Conservation (phyloP, 2,797 vertebrate genomes). For the Dryobates pubescens region DNA sequence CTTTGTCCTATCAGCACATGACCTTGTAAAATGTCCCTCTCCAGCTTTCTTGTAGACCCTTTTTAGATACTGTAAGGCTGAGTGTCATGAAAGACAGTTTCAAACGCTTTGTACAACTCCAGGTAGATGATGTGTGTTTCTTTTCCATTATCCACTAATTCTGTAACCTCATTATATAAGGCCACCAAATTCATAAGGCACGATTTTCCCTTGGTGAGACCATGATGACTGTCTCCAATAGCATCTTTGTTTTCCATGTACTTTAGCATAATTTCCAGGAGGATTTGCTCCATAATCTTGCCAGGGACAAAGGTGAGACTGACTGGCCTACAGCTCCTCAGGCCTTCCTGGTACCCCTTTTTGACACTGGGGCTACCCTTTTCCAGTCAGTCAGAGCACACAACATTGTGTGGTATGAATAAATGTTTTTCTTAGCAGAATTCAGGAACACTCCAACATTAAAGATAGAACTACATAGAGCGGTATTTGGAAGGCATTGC, state of each 20-base stretch:
- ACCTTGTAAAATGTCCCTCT: too few species aligned
- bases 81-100: too few species aligned
- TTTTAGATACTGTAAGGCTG: too few species aligned
- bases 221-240: not conserved
- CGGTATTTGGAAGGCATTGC: constrained; percentile 23
- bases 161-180: not conserved
- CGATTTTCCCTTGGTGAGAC: not conserved
- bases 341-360: too few species aligned
- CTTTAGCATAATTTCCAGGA: not conserved
- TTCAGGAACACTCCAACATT: constrained; percentile 5
- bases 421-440: constrained; percentile 37
- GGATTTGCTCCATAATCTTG: too few species aligned
- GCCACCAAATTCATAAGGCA: not conserved
- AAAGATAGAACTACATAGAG: constrained; percentile 12
- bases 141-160: not conserved
- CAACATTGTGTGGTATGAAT: constrained; percentile 5
- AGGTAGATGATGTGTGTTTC: not conserved
- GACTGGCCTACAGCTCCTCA: too few species aligned
- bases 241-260: not conserved
- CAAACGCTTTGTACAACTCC: not conserved
- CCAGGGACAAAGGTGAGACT: too few species aligned
- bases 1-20: too few species aligned
- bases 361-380: not conserved
- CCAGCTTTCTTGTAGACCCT: too few species aligned
- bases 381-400: not conserved